A percentile compares a stretch with the other conserved stretches of the same genome.
phyloP scores from a whole-genome alignment of 2,888 invertebrate genomes.

The Agelastica alni region DNA sequence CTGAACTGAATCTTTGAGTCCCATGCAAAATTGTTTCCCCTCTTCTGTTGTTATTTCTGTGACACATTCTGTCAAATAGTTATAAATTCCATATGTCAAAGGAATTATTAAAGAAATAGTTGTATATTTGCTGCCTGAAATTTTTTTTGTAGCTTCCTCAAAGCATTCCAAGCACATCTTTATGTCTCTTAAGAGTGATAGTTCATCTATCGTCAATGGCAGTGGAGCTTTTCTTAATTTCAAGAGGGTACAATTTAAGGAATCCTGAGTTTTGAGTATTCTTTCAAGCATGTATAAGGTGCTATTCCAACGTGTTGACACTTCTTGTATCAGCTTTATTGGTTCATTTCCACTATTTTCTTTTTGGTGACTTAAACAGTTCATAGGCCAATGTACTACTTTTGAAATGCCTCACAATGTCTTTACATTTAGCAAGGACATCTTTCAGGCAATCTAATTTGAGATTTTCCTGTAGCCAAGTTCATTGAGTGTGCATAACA shows the following conservation, averaged over 20 bases:
- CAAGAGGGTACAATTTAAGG: slow-evolving; percentile 20
- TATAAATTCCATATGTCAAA: too few species aligned
- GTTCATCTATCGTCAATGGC: slow-evolving; percentile 23
- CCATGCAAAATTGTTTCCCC: too few species aligned
- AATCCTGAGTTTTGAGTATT: slow-evolving; percentile 18
- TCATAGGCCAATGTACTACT: slow-evolving; percentile 21
- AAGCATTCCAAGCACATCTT: too few species aligned
- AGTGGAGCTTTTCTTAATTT: slow-evolving; percentile 27
- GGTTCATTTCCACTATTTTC: slow-evolving; percentile 9
- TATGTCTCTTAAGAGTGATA: slow-evolving; percentile 22
- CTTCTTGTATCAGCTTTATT: slow-evolving; percentile 23
- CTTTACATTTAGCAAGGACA: too few species aligned
- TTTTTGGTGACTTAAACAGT: slow-evolving; percentile 18
- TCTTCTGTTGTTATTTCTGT: too few species aligned
- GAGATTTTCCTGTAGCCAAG: slow-evolving; percentile 24
- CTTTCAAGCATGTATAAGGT: slow-evolving; percentile 24
- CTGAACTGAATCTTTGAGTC: too few species aligned
- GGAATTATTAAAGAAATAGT: too few species aligned
- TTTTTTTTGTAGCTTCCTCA: slow-evolving; percentile 27
- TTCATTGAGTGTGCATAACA: slow-evolving; percentile 27
- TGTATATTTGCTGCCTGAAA: slow-evolving; percentile 22
- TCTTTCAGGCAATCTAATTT: too few species aligned
- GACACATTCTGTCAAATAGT: too few species aligned
- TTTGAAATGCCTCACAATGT: too few species aligned
- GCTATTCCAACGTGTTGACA: slow-evolving; percentile 30